Percentiles rank a stretch among this genome's conserved stretches.
phyloP scores from a whole-genome alignment of 2,113 vertebrate genomes.

The Pelodiscus sinensis region DNA sequence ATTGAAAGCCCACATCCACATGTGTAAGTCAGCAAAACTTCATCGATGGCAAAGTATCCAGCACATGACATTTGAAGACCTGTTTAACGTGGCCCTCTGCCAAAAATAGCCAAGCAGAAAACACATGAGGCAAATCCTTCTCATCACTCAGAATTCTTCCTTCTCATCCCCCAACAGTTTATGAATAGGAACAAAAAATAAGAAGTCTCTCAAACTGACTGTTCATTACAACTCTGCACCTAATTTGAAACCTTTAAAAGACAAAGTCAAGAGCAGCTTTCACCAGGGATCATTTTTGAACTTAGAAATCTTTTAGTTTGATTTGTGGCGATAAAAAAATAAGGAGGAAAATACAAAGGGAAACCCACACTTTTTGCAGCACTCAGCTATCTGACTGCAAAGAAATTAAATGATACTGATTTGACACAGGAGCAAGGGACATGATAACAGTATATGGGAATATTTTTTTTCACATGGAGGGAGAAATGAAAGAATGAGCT shows the following conservation, averaged over 20 bases:
- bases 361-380: not conserved
- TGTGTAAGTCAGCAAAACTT: not conserved
- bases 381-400: conserved; percentile 21
- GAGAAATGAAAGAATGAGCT: conserved; percentile 66
- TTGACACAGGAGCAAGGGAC: conserved; percentile 41
- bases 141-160: not conserved
- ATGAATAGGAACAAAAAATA: conserved; percentile 30
- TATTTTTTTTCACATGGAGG: conserved; percentile 3
- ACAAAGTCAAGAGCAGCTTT: conserved; percentile 32
- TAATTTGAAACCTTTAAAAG: conserved; percentile 47
- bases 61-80: not conserved
- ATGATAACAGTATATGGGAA: conserved; percentile 31
- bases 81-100: not conserved
- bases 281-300: conserved; percentile 23
- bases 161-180: not conserved
- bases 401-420: conserved; percentile 50
- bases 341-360: not conserved
- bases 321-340: conserved; percentile 29
- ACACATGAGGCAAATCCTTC: conserved; percentile 6
- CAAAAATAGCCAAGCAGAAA: conserved; percentile 50
- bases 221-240: conserved; percentile 32
- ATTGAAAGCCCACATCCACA: not conserved
- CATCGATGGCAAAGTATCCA: not conserved
- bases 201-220: conserved; percentile 52
- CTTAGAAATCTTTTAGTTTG: conserved; percentile 31